Evolutionary conservation across 2,113 vertebrate species (phyloP), one percentile per base, ranked within the genome.

Genomic region (Eulemur rufifrons): DNA sequence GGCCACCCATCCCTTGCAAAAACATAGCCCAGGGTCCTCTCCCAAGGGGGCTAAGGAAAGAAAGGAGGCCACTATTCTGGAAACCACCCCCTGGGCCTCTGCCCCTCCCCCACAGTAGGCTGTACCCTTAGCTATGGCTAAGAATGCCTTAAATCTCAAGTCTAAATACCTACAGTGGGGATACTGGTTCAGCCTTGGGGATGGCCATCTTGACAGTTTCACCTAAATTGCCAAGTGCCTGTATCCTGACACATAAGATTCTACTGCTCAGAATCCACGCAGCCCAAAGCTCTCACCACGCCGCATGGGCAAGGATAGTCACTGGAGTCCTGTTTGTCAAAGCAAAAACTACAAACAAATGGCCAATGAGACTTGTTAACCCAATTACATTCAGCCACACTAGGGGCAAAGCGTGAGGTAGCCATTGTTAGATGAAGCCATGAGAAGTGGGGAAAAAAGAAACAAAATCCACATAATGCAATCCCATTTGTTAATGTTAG

Each of bases 81-180:
- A 54, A 68, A 27, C 18, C 25, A 3, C 47, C 17, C 0, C 39
- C n/a, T 34, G 39, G 3, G 8, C 10, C 17, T 66, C 50, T 47
- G 13, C 8, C 39, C 45, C 37, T 61, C n/a, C 80, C 61, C 52
- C 27, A 13, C 37, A 64, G n/a, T 3, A n/a, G 9, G 64, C 52
- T 45, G 6, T 13, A 66, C 29, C 29, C 23, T 18, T 18, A 37
- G n/a, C 56, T 56, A 34, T 14, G 37, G 14, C 54, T 39, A 93
- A 45, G 29, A 32, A 32, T 18, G 59, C 32, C 73, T 89, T 80
- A 84, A 61, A 68, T 42, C 50, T 76, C 81, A 63, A 61, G 47
- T 50, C 45, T 12, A 11, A 21, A 32, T 10, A 29, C 1, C 0
- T 6, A 5, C 13, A 10, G 54, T 39, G 42, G 13, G 13, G 25